phyloP scores from a whole-genome alignment of 2,797 vertebrate species.

The Cheirogaleus major region DNA sequence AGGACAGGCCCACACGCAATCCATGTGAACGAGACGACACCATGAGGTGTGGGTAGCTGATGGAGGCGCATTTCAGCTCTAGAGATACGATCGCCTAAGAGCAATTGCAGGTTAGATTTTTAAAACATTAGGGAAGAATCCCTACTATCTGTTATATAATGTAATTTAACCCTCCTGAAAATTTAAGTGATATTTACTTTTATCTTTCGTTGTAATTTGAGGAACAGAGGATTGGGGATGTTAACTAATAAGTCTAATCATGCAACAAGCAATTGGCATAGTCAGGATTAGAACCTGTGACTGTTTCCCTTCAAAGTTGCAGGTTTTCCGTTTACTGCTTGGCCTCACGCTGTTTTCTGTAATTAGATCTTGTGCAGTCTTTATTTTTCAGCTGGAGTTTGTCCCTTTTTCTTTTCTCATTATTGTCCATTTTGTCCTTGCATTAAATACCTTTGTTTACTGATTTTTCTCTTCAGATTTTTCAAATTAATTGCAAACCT shows the following conservation, averaged over 20 bases:
- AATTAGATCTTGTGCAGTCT: not conserved
- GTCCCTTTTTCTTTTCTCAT: not conserved
- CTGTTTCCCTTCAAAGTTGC: not conserved
- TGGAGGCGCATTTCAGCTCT: not conserved
- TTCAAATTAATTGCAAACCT: not conserved
- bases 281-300: not conserved
- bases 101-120: not conserved
- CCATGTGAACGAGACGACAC: not conserved
- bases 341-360: not conserved
- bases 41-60: not conserved
- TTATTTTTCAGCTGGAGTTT: not conserved
- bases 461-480: conserved; percentile 18
- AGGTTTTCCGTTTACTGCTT: not conserved
- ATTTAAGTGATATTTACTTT: not conserved
- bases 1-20: not conserved
- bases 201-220: not conserved
- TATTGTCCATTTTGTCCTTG: not conserved
- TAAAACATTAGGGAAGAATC: not conserved
- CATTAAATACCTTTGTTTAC: conserved; percentile 1
- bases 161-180: not conserved
- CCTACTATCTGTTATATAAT: not conserved
- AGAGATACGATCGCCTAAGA: not conserved
- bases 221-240: not conserved
- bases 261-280: not conserved
- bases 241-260: not conserved